Evolutionary conservation across 2,113 vertebrate genomes (phyloP).

Genomic region (Cyanocitta stelleri): DNA sequence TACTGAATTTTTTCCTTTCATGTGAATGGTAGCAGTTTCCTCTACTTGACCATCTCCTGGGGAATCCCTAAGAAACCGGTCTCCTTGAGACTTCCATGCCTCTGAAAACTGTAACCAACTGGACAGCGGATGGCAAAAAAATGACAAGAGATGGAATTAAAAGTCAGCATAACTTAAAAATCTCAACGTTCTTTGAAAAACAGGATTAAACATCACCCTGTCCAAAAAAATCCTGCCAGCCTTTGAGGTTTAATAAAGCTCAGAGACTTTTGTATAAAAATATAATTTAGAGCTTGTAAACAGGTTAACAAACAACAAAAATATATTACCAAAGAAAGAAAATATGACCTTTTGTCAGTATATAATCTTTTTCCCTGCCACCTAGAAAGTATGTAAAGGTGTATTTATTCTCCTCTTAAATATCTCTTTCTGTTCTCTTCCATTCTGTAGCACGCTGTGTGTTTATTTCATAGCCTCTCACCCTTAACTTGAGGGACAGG

Average conservation of each 20-base stretch:
- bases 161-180: background rate
- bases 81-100: background rate
- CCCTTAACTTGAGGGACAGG: background rate
- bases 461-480: constrained; percentile 22
- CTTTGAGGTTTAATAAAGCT: background rate
- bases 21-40: background rate
- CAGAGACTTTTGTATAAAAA: background rate
- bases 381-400: background rate
- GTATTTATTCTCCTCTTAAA: background rate
- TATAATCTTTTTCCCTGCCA: background rate
- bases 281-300: background rate
- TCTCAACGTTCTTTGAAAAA: background rate
- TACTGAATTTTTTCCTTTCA: background rate
- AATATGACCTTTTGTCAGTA: background rate
- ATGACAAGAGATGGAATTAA: background rate
- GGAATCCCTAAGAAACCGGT: background rate
- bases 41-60: background rate
- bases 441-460: background rate
- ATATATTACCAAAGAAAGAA: background rate
- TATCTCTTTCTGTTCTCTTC: background rate
- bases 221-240: background rate
- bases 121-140: background rate
- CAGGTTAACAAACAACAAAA: background rate
- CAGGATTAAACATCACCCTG: background rate
- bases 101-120: background rate